A percentile compares a stretch with the other conserved stretches of the same genome.
These are phyloP conservation scores for Herpailurus yagouaroundi DNA, from an alignment of 2,113 vertebrate genomes.

Conservation along the genomic window DNA sequence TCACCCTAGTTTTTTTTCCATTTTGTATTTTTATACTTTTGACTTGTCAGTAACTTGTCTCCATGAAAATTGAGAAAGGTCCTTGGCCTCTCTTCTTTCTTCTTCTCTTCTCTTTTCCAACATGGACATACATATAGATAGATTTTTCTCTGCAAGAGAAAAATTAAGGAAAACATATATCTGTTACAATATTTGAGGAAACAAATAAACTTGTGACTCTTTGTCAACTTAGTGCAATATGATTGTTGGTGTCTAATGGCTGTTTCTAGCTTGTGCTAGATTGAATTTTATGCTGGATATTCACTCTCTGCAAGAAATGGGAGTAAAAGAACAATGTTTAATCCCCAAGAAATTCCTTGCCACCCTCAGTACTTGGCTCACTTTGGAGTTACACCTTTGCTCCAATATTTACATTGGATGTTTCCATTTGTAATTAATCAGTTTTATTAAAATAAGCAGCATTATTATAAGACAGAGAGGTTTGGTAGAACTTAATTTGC, in stretches of 20 bases:
- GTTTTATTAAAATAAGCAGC: neutral
- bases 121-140: neutral
- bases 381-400: neutral
- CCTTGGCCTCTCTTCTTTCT: neutral
- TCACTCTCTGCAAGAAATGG: neutral
- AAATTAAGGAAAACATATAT: neutral
- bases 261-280: neutral
- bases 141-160: neutral
- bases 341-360: neutral
- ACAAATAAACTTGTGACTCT: neutral
- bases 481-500: neutral
- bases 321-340: neutral
- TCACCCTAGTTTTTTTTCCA: neutral
- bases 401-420: neutral
- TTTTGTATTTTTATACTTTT: neutral
- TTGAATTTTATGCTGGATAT: rapidly evolving
- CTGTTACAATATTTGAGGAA: neutral
- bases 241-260: neutral
- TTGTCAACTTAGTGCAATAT: neutral
- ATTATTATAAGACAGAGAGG: neutral
- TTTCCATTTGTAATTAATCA: neutral
- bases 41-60: neutral
- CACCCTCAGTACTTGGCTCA: rapidly evolving
- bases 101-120: neutral
- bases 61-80: neutral